phyloP scores from a whole-genome alignment of 2,888 invertebrate genomes.

The Himalopsyche tibetana region DNA sequence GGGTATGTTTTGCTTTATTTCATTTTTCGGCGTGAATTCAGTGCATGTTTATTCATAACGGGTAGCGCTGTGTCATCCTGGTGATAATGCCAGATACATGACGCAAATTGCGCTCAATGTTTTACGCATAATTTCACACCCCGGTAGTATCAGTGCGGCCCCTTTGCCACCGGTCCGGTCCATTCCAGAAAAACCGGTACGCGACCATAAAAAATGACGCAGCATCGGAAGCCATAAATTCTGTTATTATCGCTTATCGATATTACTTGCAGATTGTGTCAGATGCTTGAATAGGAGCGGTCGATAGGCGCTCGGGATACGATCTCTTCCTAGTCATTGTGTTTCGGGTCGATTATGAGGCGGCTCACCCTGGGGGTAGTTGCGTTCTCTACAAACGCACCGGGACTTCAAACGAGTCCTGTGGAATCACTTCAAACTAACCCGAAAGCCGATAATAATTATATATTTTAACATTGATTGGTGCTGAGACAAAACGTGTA shows the following conservation, averaged over 20 bases:
- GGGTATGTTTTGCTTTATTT: too few species aligned
- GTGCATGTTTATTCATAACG: too few species aligned
- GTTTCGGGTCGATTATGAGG: conserved; percentile 17
- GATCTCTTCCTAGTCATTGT: conserved; percentile 41
- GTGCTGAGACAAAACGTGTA: too few species aligned
- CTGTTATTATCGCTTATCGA: conserved; percentile 32
- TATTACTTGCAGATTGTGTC: conserved; percentile 37
- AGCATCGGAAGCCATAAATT: conserved; percentile 18
- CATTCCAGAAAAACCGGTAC: conserved; percentile 14
- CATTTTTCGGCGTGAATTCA: too few species aligned
- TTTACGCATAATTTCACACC: conserved; percentile 39
- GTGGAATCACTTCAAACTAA: background rate
- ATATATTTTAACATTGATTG: too few species aligned
- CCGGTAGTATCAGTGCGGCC: background rate
- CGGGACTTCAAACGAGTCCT: background rate
- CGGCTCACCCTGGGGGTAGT: conserved; percentile 5
- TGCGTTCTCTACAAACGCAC: background rate
- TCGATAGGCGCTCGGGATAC: background rate
- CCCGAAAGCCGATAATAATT: background rate
- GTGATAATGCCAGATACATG: too few species aligned
- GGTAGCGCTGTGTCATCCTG: too few species aligned
- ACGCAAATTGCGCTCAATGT: background rate
- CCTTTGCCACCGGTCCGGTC: conserved; percentile 13
- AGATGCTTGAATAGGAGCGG: conserved; percentile 18
- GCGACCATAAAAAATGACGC: background rate